A percentile compares a stretch with the other conserved stretches of the same genome.
These are phyloP conservation scores for Sebastes dallii DNA, from an alignment of 2,797 vertebrate species.

Conservation along the genomic window DNA sequence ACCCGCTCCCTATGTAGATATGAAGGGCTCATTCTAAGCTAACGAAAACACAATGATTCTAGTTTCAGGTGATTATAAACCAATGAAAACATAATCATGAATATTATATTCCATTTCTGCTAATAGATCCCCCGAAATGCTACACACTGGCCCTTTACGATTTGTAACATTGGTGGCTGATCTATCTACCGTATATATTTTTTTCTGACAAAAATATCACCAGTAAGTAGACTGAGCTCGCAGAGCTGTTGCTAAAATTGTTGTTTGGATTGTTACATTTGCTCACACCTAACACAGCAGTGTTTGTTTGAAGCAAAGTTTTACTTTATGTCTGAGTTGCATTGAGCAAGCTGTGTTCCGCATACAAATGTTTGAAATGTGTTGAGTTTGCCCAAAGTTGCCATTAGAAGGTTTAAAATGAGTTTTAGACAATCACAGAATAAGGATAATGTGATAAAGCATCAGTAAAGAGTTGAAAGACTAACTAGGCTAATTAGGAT, in stretches of 20 bases:
- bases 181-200: background rate
- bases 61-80: no score
- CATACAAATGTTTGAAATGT: conserved; percentile 6
- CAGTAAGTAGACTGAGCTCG: background rate
- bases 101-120: no score
- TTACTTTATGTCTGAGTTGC: background rate
- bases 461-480: conserved; percentile 14
- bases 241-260: background rate
- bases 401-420: background rate
- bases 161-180: background rate
- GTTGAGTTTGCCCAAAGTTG: background rate
- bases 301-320: background rate
- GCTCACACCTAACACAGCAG: background rate
- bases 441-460: conserved; percentile 3
- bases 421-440: conserved; percentile 1
- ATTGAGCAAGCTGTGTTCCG: background rate
- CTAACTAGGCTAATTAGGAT: conserved; percentile 12
- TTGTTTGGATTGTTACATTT: background rate
- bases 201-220: background rate
- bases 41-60: no score
- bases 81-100: no score
- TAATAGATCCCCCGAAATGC: no score
- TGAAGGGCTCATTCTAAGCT: no score
- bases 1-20: no score
- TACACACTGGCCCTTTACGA: background rate